A percentile compares a stretch with the other conserved stretches of the same genome.
These are phyloP conservation scores for Rattus norvegicus DNA, from an alignment of 2,113 vertebrate species.

Conservation along the genomic window GRCr8 NC_086031.1:68797501-68798000, in stretches of 20 bases:
- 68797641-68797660: background rate
- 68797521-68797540: background rate
- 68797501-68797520: background rate
- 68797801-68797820: background rate
- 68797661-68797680: background rate
- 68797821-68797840: background rate
- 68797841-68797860: background rate
- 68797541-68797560: background rate
- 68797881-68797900: no score
- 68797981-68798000: no score
- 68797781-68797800: background rate
- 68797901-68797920: no score
- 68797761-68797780: background rate
- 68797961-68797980: no score
- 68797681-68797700: background rate
- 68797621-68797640: background rate
- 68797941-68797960: no score
- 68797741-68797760: background rate
- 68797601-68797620: background rate
- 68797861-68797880: no score
- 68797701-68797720: slow-evolving; percentile 14
- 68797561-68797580: background rate
- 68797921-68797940: no score
- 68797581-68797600: background rate
- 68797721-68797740: background rate